Evolutionary conservation across 2,888 invertebrate species (phyloP).

Genomic region (Amphipyra berbera): DNA sequence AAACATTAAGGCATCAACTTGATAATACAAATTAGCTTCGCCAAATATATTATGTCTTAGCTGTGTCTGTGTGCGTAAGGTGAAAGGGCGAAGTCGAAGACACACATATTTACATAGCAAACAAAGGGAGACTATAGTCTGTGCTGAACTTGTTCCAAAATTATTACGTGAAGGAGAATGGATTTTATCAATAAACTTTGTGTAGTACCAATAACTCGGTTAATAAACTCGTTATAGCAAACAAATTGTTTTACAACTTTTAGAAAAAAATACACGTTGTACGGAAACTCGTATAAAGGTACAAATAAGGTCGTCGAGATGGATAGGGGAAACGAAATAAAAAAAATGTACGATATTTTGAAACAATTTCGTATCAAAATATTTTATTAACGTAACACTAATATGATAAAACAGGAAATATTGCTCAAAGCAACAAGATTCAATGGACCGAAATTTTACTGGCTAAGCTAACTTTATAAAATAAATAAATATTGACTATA

Average conservation of each 20-base stretch:
- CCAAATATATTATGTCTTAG: slow-evolving; percentile 58
- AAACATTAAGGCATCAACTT: slow-evolving; percentile 59
- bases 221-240: not conserved
- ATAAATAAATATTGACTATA: slow-evolving; percentile 5
- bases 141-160: slow-evolving; percentile 11
- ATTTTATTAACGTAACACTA: not conserved
- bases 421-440: slow-evolving; percentile 19
- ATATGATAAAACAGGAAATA: slow-evolving; percentile 4
- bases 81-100: slow-evolving; percentile 57
- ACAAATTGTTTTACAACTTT: too few relatives aligned
- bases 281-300: too few relatives aligned
- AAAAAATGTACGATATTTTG: too few relatives aligned
- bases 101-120: slow-evolving; percentile 45
- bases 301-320: too few relatives aligned
- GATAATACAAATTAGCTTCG: slow-evolving; percentile 65
- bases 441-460: slow-evolving; percentile 21
- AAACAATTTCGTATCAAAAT: too few relatives aligned
- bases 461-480: not conserved
- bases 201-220: not conserved
- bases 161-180: slow-evolving; percentile 17
- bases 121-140: slow-evolving; percentile 35
- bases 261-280: too few relatives aligned
- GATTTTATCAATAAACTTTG: slow-evolving; percentile 21
- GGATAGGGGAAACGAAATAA: too few relatives aligned
- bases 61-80: slow-evolving; percentile 52